A percentile compares a stretch with the other conserved stretches of the same genome.
Conservation (phyloP, 2,888 invertebrate species). For the Saturnia japonica region DNA sequence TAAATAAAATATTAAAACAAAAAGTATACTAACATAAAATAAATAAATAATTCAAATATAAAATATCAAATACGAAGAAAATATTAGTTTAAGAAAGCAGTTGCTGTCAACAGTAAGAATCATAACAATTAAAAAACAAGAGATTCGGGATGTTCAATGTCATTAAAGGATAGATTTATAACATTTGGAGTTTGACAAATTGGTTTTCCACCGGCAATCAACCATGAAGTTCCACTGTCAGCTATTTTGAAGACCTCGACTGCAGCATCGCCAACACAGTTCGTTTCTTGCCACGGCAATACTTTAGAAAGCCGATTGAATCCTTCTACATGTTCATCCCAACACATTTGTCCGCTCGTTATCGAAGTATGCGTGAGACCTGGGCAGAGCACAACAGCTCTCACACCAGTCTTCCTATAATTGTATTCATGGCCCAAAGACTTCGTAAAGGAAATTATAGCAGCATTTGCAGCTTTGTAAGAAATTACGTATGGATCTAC, state of each 20-base stretch:
- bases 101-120: neutral
- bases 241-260: neutral
- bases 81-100: neutral
- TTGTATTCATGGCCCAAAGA: constrained; percentile 25
- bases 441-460: constrained; percentile 18
- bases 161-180: neutral
- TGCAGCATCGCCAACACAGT: neutral
- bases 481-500: neutral
- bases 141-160: neutral
- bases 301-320: neutral
- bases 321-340: neutral
- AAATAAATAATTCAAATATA: neutral
- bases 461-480: constrained; percentile 16
- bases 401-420: constrained; percentile 16
- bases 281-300: neutral
- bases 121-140: neutral
- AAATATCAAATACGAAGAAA: neutral
- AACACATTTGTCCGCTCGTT: neutral
- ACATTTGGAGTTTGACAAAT: neutral
- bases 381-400: constrained; percentile 16
- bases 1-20: neutral
- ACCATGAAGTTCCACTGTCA: constrained; percentile 7
- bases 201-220: neutral
- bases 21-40: neutral
- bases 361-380: neutral